Conservation (phyloP, 2,888 invertebrate species). For the Onchidella celtica region DNA sequence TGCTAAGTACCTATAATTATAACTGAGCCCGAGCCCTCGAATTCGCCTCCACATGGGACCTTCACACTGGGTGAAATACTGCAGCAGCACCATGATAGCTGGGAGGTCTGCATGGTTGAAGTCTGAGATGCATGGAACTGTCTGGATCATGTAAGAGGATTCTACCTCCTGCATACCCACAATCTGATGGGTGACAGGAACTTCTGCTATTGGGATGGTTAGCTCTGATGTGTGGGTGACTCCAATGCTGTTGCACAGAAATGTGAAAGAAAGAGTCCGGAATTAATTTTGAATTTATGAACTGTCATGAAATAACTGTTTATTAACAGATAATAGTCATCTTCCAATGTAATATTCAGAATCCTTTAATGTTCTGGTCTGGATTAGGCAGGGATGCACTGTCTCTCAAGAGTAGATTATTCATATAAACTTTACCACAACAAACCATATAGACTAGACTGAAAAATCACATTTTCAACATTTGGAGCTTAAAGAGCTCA, state of each 20-base stretch:
- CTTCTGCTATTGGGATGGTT: slow-evolving; percentile 49
- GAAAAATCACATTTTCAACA: no score
- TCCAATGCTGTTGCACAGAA: slow-evolving; percentile 4
- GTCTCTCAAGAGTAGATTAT: no score
- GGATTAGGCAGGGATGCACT: no score
- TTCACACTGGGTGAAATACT: slow-evolving; percentile 93
- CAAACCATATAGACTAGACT: no score
- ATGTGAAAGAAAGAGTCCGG: no score
- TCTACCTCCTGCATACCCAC: slow-evolving; percentile 91
- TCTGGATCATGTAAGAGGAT: slow-evolving; percentile 87
- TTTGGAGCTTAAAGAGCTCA: no score
- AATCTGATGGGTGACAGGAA: slow-evolving; percentile 81
- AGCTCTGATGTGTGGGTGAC: slow-evolving; percentile 22
- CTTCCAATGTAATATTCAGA: no score
- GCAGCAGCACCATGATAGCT: slow-evolving; percentile 88
- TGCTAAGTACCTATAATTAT: slow-evolving; percentile 87
- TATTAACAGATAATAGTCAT: no score
- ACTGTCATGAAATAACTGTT: no score
- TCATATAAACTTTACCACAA: no score
- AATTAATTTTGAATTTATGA: no score
- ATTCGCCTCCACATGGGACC: slow-evolving; percentile 94
- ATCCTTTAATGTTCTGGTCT: neutral
- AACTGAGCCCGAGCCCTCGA: slow-evolving; percentile 92
- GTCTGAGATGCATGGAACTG: slow-evolving; percentile 85
- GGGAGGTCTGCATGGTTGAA: slow-evolving; percentile 86